Evolutionary conservation across 2,797 vertebrate species (phyloP).

Genomic region (Trachops cirrhosus): DNA sequence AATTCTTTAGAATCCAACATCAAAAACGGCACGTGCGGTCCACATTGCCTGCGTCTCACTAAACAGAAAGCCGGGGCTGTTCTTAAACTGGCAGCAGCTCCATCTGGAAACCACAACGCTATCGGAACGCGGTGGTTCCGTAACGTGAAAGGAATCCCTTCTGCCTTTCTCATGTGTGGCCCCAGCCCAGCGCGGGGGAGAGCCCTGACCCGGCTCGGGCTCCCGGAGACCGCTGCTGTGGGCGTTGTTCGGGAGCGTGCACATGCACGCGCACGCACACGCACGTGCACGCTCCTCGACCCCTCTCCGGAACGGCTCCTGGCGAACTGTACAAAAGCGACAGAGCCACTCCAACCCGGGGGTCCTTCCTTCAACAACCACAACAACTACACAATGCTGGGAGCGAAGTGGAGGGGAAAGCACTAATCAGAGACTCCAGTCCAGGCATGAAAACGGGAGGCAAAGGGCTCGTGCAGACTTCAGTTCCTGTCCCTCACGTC

Average conservation of each 20-base stretch:
- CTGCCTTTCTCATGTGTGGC: accelerated
- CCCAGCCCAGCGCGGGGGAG: neutral
- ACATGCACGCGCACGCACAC: too few relatives aligned
- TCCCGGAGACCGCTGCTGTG: accelerated
- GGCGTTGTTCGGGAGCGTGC: accelerated
- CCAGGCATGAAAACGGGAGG: accelerated
- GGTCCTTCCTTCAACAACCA: neutral
- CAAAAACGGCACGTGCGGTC: neutral
- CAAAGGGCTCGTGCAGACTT: accelerated
- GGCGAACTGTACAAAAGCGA: neutral
- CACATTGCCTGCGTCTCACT: neutral
- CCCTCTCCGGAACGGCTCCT: accelerated
- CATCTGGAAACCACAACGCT: neutral
- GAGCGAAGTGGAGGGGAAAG: neutral
- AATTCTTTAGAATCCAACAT: neutral
- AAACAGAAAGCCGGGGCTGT: neutral
- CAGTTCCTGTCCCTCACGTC: accelerated
- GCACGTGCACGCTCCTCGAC: neutral
- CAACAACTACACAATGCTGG: neutral
- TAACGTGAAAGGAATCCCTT: neutral
- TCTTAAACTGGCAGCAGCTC: neutral
- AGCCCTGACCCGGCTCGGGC: neutral
- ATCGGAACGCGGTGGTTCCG: accelerated
- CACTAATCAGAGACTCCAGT: neutral
- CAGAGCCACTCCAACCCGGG: neutral